Percentiles rank a stretch among this genome's conserved stretches.
These are phyloP conservation scores for Alsophila aescularia DNA, from an alignment of 2,888 invertebrate genomes.

Conservation along the genomic window DNA sequence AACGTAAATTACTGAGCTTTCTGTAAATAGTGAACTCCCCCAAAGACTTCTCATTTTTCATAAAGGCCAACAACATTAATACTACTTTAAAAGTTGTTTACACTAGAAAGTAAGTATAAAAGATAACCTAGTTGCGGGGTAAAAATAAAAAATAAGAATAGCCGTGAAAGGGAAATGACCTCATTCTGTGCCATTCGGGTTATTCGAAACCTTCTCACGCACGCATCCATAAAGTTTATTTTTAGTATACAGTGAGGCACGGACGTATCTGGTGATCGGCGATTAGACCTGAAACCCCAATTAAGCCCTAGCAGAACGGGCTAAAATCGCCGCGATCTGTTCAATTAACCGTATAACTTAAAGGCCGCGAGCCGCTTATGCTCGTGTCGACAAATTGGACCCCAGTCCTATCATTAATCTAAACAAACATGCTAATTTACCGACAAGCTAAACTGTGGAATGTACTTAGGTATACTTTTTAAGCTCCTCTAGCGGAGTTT, in stretches of 20 bases:
- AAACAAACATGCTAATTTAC: conserved; percentile 51
- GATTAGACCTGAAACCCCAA: conserved; percentile 68
- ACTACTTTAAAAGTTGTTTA: conserved; percentile 22
- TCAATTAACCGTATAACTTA: conserved; percentile 59
- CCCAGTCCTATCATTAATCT: conserved; percentile 52
- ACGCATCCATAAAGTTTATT: conserved; percentile 77
- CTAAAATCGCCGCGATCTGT: conserved; percentile 63
- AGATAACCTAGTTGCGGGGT: conserved; percentile 56
- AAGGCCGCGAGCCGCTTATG: conserved; percentile 43
- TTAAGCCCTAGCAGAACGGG: conserved; percentile 63
- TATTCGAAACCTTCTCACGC: conserved; percentile 72
- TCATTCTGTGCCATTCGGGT: conserved; percentile 64
- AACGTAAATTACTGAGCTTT: not conserved
- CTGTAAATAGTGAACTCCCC: not conserved
- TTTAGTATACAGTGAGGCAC: conserved; percentile 64
- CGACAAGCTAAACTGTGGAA: conserved; percentile 41
- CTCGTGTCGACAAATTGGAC: conserved; percentile 57
- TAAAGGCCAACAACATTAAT: conserved; percentile 11
- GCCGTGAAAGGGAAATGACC: conserved; percentile 77
- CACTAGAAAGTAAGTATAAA: conserved; percentile 19
- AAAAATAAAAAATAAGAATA: conserved; percentile 68
- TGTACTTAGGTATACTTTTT: conserved; percentile 27
- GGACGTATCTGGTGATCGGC: conserved; percentile 71
- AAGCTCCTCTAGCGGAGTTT: conserved; percentile 6
- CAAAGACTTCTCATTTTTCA: not conserved